phyloP scores from a whole-genome alignment of 1,140 invertebrate species.

The Bombus cullumanus region DNA sequence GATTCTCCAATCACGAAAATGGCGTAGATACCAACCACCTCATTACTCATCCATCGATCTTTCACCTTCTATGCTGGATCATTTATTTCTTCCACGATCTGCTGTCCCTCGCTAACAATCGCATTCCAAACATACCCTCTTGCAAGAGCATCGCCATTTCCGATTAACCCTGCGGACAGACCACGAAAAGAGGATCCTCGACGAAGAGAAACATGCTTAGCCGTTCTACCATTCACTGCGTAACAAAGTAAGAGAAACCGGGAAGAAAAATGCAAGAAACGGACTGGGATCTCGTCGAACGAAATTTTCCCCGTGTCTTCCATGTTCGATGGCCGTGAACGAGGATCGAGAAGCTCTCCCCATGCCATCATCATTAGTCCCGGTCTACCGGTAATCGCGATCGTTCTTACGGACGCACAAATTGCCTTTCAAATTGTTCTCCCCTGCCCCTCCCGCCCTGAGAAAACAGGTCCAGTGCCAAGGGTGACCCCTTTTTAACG shows the following conservation, averaged over 20 bases:
- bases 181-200: background rate
- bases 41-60: slow-evolving; percentile 15
- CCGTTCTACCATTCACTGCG: background rate
- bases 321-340: slow-evolving; percentile 54
- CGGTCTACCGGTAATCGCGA: slow-evolving; percentile 69
- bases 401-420: slow-evolving; percentile 72
- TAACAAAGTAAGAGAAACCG: background rate
- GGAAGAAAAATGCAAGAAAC: slow-evolving; percentile 25
- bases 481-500: slow-evolving; percentile 67
- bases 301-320: slow-evolving; percentile 60
- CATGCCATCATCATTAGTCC: slow-evolving; percentile 71
- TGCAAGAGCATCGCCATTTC: slow-evolving; percentile 17
- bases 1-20: background rate
- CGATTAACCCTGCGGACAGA: slow-evolving; percentile 19
- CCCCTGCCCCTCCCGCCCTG: background rate
- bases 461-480: slow-evolving; percentile 66
- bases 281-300: slow-evolving; percentile 44
- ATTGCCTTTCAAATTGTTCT: slow-evolving; percentile 72
- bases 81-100: slow-evolving; percentile 45
- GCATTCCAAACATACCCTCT: slow-evolving; percentile 25
- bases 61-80: background rate
- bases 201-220: background rate
- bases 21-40: background rate
- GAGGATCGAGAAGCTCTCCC: slow-evolving; percentile 6
- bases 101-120: slow-evolving; percentile 2